Base-by-base conservation (phyloP, 1,140 invertebrate species). In the Antheraea pernyi region DNA sequence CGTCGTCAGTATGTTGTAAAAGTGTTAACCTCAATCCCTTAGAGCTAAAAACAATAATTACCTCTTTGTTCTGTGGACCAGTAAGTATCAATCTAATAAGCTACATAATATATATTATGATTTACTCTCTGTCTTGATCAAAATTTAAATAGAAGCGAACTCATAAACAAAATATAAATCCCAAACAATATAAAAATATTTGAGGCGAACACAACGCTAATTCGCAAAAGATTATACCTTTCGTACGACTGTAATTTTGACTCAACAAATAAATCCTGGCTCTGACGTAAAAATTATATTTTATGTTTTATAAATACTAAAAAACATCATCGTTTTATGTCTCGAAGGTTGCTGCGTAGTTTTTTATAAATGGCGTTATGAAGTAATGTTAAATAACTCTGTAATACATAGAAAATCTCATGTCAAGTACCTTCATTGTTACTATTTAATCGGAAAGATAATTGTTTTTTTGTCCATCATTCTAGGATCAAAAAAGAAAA, bases 211-310 rank as follows among this genome's bases (percentile, higher is more conserved):
- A 67, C 75, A 81, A 78, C 70, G 67, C 78, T 86, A 86, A 84
- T 84, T 83, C 80, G 80, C 79, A 82, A 81, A 81, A 86, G 81
- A 86, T 86, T 85, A 85, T 75, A 86, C 70, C 74, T 79, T 83
- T 71, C 69, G 48, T 46, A 60, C 53, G 67, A 16, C 69, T 70
- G 75, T 13, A 53, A 69, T 69, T 69, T 67, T 70, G 61, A 66
- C 72, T 77, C 80, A 76, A 85, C 84, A 84, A 82, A 82, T 85
- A 85, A 85, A 80, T 79, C 82, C 77, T 72, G 1, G 63, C 71
- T 71, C 79, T 85, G 85, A 87, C 83, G 77, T 76, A 72, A 74
- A 87, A 87, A 87, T 87, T 87, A 85, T 87, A 84, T 85, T 87
- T 82, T 83, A 81, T 82, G 77, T 84, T 84, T 84, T 83, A 78